phyloP scores from a whole-genome alignment of 1,140 invertebrate genomes.

The Drosophila biarmipes region DNA sequence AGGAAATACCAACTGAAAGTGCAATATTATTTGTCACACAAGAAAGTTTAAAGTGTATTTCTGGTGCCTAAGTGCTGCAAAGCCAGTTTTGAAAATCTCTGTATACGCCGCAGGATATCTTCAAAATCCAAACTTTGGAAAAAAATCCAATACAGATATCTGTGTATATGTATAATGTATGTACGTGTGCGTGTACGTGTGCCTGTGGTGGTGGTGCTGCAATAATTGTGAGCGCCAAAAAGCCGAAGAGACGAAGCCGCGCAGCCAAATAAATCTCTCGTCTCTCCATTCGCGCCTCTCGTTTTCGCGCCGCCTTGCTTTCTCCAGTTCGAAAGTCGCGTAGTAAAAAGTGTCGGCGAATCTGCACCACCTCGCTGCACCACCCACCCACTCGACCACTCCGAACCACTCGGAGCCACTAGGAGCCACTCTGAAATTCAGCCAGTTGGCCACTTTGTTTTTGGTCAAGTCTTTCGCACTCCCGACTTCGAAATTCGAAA shows the following conservation, averaged over 20 bases:
- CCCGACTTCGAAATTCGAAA: conserved; percentile 43
- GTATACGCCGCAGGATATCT: conserved; percentile 63
- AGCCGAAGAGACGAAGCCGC: conserved; percentile 68
- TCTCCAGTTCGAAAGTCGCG: conserved; percentile 56
- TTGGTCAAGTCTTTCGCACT: conserved; percentile 62
- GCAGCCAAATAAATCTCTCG: conserved; percentile 71
- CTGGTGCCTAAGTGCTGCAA: conserved; percentile 5
- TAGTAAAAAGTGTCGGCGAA: conserved; percentile 74
- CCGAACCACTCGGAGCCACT: neutral
- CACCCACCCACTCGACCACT: conserved; percentile 25
- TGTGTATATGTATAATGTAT: conserved; percentile 43
- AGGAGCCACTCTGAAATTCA: too few species aligned
- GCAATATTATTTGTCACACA: conserved; percentile 6
- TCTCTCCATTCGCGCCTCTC: conserved; percentile 34
- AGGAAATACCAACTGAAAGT: conserved; percentile 22
- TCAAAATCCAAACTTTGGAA: conserved; percentile 62
- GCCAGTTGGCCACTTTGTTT: conserved; percentile 46
- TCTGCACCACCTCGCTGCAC: conserved; percentile 67
- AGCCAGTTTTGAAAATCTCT: conserved; percentile 54
- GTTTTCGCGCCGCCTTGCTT: conserved; percentile 32
- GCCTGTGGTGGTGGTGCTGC: conserved; percentile 39
- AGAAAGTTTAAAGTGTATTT: conserved; percentile 19
- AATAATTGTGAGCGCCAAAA: conserved; percentile 75
- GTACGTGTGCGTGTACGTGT: conserved; percentile 34
- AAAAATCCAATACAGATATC: conserved; percentile 56